Evolutionary conservation across 2,113 vertebrate genomes (phyloP).

Genomic region (Chaenocephalus aceratus): DNA sequence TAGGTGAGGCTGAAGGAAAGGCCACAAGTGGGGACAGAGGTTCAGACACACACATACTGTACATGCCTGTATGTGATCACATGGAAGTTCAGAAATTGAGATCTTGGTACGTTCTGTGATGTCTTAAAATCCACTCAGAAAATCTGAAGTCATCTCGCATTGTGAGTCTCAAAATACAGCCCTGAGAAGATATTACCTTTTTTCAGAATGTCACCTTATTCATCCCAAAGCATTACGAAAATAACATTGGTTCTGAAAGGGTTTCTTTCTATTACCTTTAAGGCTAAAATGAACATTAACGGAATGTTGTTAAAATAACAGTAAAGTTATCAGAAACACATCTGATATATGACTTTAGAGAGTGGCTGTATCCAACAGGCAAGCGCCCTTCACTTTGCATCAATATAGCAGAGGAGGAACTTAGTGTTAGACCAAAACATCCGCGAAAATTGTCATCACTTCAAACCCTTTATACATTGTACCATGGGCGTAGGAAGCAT

Average conservation of each 20-base stretch:
- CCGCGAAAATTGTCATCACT: background rate
- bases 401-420: background rate
- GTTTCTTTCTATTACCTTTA: background rate
- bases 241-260: background rate
- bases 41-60: background rate
- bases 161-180: background rate
- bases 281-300: background rate
- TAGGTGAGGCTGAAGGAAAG: conserved; percentile 34
- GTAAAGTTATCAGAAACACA: background rate
- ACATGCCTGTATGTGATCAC: background rate
- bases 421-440: background rate
- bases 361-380: background rate
- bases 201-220: background rate
- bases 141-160: background rate
- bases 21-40: conserved; percentile 3
- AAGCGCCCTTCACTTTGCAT: background rate
- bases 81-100: background rate
- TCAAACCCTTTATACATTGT: background rate
- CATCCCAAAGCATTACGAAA: background rate
- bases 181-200: background rate
- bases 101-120: background rate
- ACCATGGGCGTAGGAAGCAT: too few relatives aligned
- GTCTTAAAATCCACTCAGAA: background rate
- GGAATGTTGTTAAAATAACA: background rate
- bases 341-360: too few relatives aligned